Base-by-base conservation (phyloP, 2,113 vertebrate genomes). In the Dascyllus trimaculatus region DNA sequence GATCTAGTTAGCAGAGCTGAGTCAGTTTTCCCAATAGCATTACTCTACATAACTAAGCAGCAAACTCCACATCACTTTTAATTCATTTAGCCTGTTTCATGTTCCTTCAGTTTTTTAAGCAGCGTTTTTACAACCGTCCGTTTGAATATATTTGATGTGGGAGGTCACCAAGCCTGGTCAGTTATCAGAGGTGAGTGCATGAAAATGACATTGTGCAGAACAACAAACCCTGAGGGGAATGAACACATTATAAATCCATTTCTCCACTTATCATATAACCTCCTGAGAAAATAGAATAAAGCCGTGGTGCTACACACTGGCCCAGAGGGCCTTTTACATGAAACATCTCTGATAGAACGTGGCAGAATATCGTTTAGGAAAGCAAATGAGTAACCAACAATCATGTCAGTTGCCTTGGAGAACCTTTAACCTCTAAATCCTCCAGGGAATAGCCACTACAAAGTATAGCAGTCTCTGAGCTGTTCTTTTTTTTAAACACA, bases 61-160 rank as follows among this genome's bases (percentile, higher is more conserved):
- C 66, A 76, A 83, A 77, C 71, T 29, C n/a, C 67, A 70, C 49
- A 81, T 82, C 85, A 11, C 13, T 59, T 82, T 69, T 45, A 69
- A 84, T 89, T 81, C 65, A 52, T 78, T 75, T 13, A 35, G 52
- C 19, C 52, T 0, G 15, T 76, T 70, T 68, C 0, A 2, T 45
- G 59, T 68, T 67, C 22, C n/a, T 70, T 68, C 15, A 9, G 18
- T 72, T 79, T 80, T 61, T 35, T 67, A 71, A 64, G 32, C 68
- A 64, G 19, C 57, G 2, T 2, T 69, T 76, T 73, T 53, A 56
- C 38, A 24, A n/a, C 74, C 0, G 32, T 29, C 63, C 29, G 54
- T 8, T 63, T 54, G 66, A 19, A 81, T 24, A 56, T 15, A 10
- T 65, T 68, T 10, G 1, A 67, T 49, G 61, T 40, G 45, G 62